These are phyloP conservation scores for Ochropleura plecta DNA, from an alignment of 2,888 invertebrate genomes.

Conservation along the genomic window DNA sequence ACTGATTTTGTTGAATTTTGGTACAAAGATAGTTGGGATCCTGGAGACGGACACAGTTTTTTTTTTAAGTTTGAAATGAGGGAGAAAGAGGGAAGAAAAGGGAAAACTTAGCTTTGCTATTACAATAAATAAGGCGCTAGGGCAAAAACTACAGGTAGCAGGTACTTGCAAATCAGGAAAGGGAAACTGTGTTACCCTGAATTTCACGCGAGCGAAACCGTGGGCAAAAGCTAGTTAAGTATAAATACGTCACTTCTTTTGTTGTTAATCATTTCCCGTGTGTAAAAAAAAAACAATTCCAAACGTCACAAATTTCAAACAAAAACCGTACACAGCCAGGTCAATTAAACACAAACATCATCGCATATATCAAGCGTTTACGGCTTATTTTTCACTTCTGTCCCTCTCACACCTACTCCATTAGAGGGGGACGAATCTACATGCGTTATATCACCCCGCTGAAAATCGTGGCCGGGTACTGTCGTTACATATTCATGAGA, in stretches of 20 bases:
- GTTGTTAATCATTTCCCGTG: background rate
- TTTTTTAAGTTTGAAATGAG: too few species aligned
- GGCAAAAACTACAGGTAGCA: too few species aligned
- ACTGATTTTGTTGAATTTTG: too few species aligned
- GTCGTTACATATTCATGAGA: conserved; percentile 82
- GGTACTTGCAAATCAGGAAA: too few species aligned
- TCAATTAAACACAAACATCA: conserved; percentile 62
- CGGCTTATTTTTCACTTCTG: conserved; percentile 59
- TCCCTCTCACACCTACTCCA: conserved; percentile 37
- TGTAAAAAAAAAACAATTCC: background rate
- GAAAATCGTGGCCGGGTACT: conserved; percentile 76
- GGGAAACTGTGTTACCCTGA: too few species aligned
- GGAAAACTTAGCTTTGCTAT: too few species aligned
- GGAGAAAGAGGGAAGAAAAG: too few species aligned
- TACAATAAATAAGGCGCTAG: too few species aligned
- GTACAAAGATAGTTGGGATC: too few species aligned
- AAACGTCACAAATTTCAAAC: conserved; percentile 28
- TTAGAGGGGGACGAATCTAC: conserved; percentile 63
- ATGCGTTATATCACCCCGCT: conserved; percentile 65
- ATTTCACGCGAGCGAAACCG: too few species aligned
- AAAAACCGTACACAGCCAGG: conserved; percentile 30
- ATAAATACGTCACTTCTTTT: background rate
- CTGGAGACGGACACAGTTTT: too few species aligned
- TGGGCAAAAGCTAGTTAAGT: too few species aligned
- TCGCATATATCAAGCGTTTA: conserved; percentile 52